A percentile compares a stretch with the other conserved stretches of the same genome.
These are phyloP conservation scores for Dasyurus viverrinus DNA, from an alignment of 2,113 vertebrate species.

Conservation along the genomic window DNA sequence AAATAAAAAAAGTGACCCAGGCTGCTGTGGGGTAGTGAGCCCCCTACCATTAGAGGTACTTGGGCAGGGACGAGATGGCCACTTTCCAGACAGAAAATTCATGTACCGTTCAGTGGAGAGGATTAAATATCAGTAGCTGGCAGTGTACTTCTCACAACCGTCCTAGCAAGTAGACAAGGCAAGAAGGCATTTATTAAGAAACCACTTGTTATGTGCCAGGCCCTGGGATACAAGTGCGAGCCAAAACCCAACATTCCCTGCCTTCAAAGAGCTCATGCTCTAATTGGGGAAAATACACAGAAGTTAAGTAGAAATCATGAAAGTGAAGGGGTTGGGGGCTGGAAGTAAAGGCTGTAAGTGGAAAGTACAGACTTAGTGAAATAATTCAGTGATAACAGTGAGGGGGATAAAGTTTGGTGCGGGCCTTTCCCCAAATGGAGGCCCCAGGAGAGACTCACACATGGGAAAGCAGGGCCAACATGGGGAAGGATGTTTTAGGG, in stretches of 20 bases:
- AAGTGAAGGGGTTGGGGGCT: too few species aligned
- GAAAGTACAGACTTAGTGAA: neutral
- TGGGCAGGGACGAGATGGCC: neutral
- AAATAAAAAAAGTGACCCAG: neutral
- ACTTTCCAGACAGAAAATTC: neutral
- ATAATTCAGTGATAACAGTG: neutral
- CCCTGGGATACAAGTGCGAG: neutral
- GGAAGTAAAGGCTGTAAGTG: neutral
- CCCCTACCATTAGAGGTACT: neutral
- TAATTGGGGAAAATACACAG: neutral
- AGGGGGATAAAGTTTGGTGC: neutral
- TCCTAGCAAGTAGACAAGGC: neutral
- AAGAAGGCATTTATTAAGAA: neutral
- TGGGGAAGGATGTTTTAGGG: neutral
- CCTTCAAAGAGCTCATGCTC: neutral
- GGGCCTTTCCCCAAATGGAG: neutral
- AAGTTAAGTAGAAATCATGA: neutral
- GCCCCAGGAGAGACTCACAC: neutral
- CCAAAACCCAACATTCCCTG: neutral
- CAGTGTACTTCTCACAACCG: neutral
- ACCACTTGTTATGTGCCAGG: too few species aligned
- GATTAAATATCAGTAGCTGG: neutral
- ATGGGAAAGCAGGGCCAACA: too few species aligned
- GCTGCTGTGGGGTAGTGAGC: neutral
- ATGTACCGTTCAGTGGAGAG: too few species aligned